Percentiles rank a stretch among this genome's conserved stretches.
phyloP scores from a whole-genome alignment of 2,113 vertebrate genomes.

The Microtus richardsoni region DNA sequence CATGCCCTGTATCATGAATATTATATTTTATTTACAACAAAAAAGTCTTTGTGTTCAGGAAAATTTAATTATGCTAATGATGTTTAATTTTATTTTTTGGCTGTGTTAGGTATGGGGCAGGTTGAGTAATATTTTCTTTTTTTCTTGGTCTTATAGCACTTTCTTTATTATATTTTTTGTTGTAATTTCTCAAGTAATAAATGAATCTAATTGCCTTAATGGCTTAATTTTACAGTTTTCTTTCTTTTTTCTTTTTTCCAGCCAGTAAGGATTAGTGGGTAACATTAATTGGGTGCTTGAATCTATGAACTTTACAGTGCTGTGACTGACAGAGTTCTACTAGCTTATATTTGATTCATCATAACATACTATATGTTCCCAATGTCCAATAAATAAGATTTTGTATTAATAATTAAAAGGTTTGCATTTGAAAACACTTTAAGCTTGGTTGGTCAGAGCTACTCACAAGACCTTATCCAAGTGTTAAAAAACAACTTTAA shows the following conservation, averaged over 20 bases:
- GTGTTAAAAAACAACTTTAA: background rate
- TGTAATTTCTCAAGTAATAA: background rate
- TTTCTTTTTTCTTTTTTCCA: background rate
- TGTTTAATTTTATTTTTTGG: background rate
- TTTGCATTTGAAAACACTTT: background rate
- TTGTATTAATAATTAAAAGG: background rate
- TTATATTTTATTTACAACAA: background rate
- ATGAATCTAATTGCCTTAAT: conserved; percentile 2
- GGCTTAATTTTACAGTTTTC: background rate
- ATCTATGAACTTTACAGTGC: background rate
- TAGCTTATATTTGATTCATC: background rate
- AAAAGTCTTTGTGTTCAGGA: background rate
- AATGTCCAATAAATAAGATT: background rate
- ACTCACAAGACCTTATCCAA: background rate
- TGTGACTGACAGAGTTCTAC: background rate
- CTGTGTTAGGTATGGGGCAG: background rate
- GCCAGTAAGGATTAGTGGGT: background rate
- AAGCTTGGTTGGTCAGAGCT: background rate
- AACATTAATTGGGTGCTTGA: background rate
- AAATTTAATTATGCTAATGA: background rate
- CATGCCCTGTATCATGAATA: background rate
- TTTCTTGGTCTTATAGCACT: background rate
- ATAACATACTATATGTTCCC: background rate
- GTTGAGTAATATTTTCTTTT: background rate
- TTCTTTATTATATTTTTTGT: background rate